Base-by-base conservation (phyloP, 92 coral and sea anemone species). In the Bergia puertoricense region DNA sequence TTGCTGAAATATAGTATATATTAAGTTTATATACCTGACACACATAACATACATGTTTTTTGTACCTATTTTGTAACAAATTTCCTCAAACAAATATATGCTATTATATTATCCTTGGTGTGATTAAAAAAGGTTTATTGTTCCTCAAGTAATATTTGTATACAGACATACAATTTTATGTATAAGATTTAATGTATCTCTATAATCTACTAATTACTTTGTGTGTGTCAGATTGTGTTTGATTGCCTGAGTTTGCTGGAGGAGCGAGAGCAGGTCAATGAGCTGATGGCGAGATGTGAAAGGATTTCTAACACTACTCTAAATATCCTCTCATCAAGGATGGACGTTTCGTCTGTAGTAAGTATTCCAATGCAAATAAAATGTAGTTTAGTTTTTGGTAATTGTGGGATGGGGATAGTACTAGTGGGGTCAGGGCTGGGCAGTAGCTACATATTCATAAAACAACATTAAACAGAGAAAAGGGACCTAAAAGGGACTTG, bases 281-380 rank as follows among this genome's bases (percentile, higher is more conserved):
- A 90, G 22, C 85, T 97, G 85, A 94, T 97, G 99, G 83, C 92
- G 68, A 76, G 90, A 59, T 97, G 99, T 77, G 97, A 97, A 81
- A 81, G 62, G 45, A 97, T 97, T 44, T 86, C 97, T 11, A 91
- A 50, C 42, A 91, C 84, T n/a, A 91, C 91, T 54, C 91, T 90
- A 81, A 86, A 89, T 69, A 89, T 92, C 78, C 87, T 93, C 81
- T 84, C 88, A 20, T 88, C 68, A 50, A 93, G 94, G 78, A 51
- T 88, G 66, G 85, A 85, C 46, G 59, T 83, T 66, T 74, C 84
- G 38, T 78, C 79, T 41, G 51, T 41, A 43, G 92, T 90, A 73
- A 72, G 74, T 79, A 48, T 37, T 30, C n/a, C 22, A 0, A 4
- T 18, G 30, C 2, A 18, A 62, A 23, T 13, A 62, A 62, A 62